Evolutionary conservation across 2,797 vertebrate genomes (phyloP).

Genomic region (Pseudochirops cupreus): DNA sequence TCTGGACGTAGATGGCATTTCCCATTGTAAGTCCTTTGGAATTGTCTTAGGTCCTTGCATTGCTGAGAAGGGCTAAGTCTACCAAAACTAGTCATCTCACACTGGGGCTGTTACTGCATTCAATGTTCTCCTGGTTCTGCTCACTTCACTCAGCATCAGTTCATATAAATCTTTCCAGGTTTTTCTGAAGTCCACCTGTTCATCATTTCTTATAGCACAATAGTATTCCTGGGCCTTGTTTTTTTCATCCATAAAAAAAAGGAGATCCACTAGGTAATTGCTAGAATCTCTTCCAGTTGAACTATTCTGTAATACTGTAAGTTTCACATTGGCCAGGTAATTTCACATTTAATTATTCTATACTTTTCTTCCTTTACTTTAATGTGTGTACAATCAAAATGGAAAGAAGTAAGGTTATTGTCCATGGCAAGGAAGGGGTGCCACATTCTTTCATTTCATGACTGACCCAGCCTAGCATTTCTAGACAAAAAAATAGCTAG

Average conservation of each 20-base stretch:
- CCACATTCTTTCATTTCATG: not conserved
- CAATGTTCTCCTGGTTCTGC: too few species aligned
- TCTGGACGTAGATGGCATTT: too few species aligned
- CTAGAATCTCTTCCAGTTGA: not conserved
- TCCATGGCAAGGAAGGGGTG: not conserved
- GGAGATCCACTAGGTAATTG: not conserved
- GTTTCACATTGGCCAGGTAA: not conserved
- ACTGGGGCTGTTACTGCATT: too few species aligned
- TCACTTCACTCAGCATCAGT: too few species aligned
- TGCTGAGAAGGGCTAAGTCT: too few species aligned
- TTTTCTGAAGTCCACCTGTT: too few species aligned
- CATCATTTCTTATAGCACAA: too few species aligned
- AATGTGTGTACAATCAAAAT: not conserved
- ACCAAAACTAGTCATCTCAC: too few species aligned
- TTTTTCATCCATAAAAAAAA: not conserved
- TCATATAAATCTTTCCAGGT: too few species aligned
- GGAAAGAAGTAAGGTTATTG: not conserved
- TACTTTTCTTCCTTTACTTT: not conserved
- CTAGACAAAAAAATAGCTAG: slow-evolving; percentile 66
- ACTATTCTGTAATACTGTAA: not conserved
- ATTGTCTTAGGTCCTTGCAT: too few species aligned
- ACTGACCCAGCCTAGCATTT: not conserved
- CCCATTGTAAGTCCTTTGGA: too few species aligned
- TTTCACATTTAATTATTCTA: not conserved
- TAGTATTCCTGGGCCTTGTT: not conserved